Evolutionary conservation across 92 coral and sea anemone genomes (phyloP), one percentile per base, ranked within the genome.

Genomic region (Desmophyllum pertusum): DNA sequence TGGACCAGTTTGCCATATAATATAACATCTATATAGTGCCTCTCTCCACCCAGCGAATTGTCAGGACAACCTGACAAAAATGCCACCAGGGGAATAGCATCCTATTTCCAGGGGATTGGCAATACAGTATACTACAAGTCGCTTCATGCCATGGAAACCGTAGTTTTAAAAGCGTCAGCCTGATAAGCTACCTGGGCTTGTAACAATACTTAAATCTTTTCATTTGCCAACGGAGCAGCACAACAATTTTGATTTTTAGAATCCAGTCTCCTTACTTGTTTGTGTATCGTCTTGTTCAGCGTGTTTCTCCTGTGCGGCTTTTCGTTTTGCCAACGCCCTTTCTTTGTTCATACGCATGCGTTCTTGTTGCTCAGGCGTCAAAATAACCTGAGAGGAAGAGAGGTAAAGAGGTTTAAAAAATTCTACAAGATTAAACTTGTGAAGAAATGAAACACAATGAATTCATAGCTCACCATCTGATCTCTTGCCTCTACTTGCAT

Each of bases 311-410:
- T 40, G 55, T 21, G 76, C 76, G 3, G 81, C 93, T 66, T 83
- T 92, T 55, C 98, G 85, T 84, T 84, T 90, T 31, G 93, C 98
- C 31, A 97, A 82, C 71, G 99, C 99, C 51, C 81, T 90, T 70
- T 87, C 88, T 43, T 94, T 90, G 85, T 97, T 97, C 55, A 80
- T 81, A 37, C 98, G 88, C 11, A 97, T 97, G 76, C 97, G 93
- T 50, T 97, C 98, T 77, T 77, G 92, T 25, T 90, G 94, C 72
- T 97, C 99, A 33, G 95, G 94, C 17, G 99, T 97, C 82, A 94
- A 71, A 64, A 83, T 85, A 83, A 91, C 90, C 90, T 93, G 76
- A 13, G 62, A 83, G 25, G 35, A 38, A 40, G 35, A 13, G 17
- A 18, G 27, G 37, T 18, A 36, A 67, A 9, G 14, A 48, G 65